Percentiles rank a stretch among this genome's conserved stretches.
These are phyloP conservation scores for Etia nguti DNA, from an alignment of 2,113 vertebrate species.

Conservation along the genomic window DNA sequence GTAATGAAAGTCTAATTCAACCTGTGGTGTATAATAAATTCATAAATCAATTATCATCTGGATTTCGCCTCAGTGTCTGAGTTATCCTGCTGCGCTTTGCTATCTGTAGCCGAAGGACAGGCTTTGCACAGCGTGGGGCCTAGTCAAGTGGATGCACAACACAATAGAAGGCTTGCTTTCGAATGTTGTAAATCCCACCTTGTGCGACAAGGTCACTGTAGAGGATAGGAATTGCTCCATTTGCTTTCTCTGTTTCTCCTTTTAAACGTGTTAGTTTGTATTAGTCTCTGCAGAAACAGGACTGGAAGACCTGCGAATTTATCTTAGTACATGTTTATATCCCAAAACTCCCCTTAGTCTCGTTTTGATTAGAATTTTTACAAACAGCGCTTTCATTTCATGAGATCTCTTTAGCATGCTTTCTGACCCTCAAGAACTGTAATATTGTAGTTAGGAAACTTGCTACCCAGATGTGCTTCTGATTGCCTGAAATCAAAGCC, in stretches of 20 bases:
- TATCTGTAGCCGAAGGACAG: conserved; percentile 12
- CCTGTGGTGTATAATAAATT: background rate
- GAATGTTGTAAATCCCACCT: background rate
- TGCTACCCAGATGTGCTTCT: background rate
- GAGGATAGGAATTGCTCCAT: background rate
- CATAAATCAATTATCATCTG: conserved; percentile 7
- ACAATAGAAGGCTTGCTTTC: background rate
- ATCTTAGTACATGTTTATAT: background rate
- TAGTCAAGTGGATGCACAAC: background rate
- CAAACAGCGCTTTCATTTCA: background rate
- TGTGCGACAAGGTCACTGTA: background rate
- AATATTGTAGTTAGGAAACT: background rate
- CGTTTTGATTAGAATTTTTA: background rate
- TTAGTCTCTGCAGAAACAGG: background rate
- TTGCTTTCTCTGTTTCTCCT: background rate
- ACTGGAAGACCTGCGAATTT: background rate
- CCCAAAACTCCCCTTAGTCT: background rate
- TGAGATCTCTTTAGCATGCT: background rate
- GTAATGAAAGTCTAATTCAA: background rate
- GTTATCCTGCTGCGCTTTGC: background rate
- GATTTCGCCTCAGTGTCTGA: background rate
- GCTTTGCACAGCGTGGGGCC: background rate
- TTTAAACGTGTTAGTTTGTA: background rate
- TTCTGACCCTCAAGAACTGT: background rate
- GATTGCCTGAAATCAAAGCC: conserved; percentile 2